Evolutionary conservation across 1,140 invertebrate species (phyloP), one percentile per base, ranked within the genome.

Genomic region (Polypedilum pembai): DNA sequence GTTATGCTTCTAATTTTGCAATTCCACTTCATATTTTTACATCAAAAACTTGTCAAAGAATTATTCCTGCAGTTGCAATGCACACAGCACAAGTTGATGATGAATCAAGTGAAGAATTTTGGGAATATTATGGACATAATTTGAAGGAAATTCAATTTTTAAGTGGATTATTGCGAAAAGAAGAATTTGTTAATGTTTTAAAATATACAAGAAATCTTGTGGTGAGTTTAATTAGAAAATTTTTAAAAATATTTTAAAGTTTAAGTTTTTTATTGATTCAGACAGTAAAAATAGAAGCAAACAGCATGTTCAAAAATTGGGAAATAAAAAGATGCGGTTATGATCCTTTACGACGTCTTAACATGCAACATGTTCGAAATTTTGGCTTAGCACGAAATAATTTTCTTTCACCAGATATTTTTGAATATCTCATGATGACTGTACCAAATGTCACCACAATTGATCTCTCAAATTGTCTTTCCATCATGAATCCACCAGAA

Each of bases 291-390:
- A 69, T 69, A 18, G 65, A 69, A 12, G 65, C 65, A 4, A 69
- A 69, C 17, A 69, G 7, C 17, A 69, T 69, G 65, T 69, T 69
- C 18, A 69, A 69, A 12, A 69, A 69, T 69, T 69, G 65, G 65
- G 3, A 5, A 12, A 69, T 69, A 5, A 20, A 69, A 8, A 69
- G 18, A 12, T 69, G 17, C 10, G 65, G 17, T 1, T 69, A 69
- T 10, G 65, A 69, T 56, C 45, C 45, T 1, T n/a, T 56, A 3
- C 65, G 65, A 8, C 65, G 65, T 20, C 8, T 69, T 7, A 8
- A 18, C 8, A 18, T 69, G 17, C 17, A 69, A 7, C 17, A 69
- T 69, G n/a, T n/a, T 21, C 17, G 5, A 8, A n/a, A 69, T 69
- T 20, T 69, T 21, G 10, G 65, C 4, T 18, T 69, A 18, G 65